Base-by-base conservation (phyloP, 1,140 invertebrate genomes). In the Hirudo medicinalis region DNA sequence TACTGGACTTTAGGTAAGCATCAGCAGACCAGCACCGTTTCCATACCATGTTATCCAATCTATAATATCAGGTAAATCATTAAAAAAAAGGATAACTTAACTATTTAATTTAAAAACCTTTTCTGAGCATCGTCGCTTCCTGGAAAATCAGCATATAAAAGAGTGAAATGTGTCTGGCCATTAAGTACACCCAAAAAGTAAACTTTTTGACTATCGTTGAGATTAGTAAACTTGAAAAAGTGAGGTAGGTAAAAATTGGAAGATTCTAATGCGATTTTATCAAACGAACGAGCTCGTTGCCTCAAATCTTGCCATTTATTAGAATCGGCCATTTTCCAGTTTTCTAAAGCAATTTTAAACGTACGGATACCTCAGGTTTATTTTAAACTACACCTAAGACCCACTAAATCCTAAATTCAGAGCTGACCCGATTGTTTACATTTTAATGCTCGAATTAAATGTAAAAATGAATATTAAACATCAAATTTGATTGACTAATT, bases 121-220 rank as follows among this genome's bases (percentile, higher is more conserved):
- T 84, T 82, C 22, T 74, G 69, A 13, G 9, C 43, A 17, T 13
- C 43, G 43, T 15, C 11, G 15, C 43, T 2, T 49, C 87, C 85
- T 27, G 78, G 77, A 22, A 95, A 85, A 80, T 95, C 92, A 5
- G 88, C 87, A 79, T 89, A 94, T 1, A 94, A 82, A 9, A 96
- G 80, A 0, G 91, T 94, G 3, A 89, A 91, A 79, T 94, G 91
- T 86, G 90, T 89, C 27, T 89, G 88, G 77, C 90, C 91, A 19
- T 87, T 86, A 0, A 89, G 88, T 19, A 89, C 89, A 74, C 91
- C 89, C 22, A 96, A 84, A 81, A 94, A 95, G 82, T 94, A 96
- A 76, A 94, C 57, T 32, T 32, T 63, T 88, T 77, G 91, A 86
- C 54, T 85, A 22, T 75, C 74, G 73, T 80, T 80, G 25, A 69